A percentile compares a stretch with the other conserved stretches of the same genome.
These are phyloP conservation scores for Hoplodrina blanda DNA, from an alignment of 2,888 invertebrate genomes.

Conservation along the genomic window DNA sequence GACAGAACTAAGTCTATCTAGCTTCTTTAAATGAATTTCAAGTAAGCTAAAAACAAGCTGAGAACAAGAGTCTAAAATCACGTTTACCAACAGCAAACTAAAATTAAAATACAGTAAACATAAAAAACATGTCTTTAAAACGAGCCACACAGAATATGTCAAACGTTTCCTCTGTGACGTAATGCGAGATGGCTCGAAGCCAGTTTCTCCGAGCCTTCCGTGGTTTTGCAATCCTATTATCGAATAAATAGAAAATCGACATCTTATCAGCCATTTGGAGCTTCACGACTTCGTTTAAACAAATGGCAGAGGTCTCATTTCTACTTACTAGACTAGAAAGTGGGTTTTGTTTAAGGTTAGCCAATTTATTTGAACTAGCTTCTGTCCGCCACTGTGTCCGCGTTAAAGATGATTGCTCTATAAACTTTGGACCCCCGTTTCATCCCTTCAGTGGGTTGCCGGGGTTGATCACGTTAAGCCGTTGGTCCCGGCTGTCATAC, in stretches of 20 bases:
- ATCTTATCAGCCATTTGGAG: slow-evolving; percentile 60
- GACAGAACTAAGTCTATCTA: too few relatives aligned
- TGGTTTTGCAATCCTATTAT: slow-evolving; percentile 75
- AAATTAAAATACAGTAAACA: slow-evolving; percentile 7
- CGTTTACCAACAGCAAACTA: not conserved
- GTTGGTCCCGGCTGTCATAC: too few relatives aligned
- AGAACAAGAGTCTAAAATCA: not conserved
- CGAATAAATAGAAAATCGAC: slow-evolving; percentile 68
- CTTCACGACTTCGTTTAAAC: slow-evolving; percentile 38
- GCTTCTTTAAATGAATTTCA: too few relatives aligned
- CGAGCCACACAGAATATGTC: slow-evolving; percentile 61
- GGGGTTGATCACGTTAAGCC: too few relatives aligned
- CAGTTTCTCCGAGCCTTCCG: slow-evolving; percentile 77
- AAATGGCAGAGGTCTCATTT: slow-evolving; percentile 23
- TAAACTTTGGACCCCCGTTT: too few relatives aligned
- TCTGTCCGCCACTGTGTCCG: not conserved
- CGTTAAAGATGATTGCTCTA: too few relatives aligned
- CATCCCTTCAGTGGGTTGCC: too few relatives aligned
- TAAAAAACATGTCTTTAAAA: slow-evolving; percentile 34
- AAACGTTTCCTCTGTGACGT: slow-evolving; percentile 70
- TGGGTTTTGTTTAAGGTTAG: slow-evolving; percentile 1
- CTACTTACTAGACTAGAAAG: slow-evolving; percentile 38
- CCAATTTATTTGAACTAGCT: slow-evolving; percentile 5
- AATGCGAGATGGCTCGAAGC: slow-evolving; percentile 63
- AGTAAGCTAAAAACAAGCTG: too few relatives aligned